Evolutionary conservation across 2,888 invertebrate species (phyloP).

Genomic region (Eupithecia abbreviata): DNA sequence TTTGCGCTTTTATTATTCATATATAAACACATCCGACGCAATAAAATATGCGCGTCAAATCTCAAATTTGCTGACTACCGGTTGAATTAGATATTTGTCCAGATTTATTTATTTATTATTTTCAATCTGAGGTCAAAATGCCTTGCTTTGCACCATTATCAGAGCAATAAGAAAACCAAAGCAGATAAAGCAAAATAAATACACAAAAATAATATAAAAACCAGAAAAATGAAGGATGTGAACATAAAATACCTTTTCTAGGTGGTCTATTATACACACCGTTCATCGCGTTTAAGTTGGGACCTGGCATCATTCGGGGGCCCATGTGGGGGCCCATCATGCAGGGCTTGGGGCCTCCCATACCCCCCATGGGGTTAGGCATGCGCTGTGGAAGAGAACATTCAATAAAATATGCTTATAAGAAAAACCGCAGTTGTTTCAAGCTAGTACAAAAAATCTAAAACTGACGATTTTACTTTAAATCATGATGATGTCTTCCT

Average conservation of each 20-base stretch:
- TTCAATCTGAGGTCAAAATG: neutral
- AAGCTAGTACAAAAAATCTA: neutral
- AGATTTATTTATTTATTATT: too few species aligned
- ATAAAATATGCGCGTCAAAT: neutral
- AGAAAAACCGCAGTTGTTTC: neutral
- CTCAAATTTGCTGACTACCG: neutral
- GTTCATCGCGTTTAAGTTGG: slow-evolving; percentile 80
- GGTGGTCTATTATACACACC: slow-evolving; percentile 59
- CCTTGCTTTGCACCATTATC: neutral
- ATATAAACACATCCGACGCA: neutral
- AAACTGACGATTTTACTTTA: neutral
- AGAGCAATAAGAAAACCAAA: slow-evolving; percentile 14
- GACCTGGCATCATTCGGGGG: slow-evolving; percentile 81
- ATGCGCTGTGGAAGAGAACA: slow-evolving; percentile 68
- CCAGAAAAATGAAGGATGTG: slow-evolving; percentile 32
- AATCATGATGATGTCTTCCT: neutral
- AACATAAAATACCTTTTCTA: slow-evolving; percentile 39
- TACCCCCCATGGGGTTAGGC: slow-evolving; percentile 82
- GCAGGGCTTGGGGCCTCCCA: slow-evolving; percentile 80
- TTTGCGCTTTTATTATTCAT: neutral
- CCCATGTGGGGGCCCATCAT: slow-evolving; percentile 83
- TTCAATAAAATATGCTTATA: slow-evolving; percentile 12
- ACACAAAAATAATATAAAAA: slow-evolving; percentile 36
- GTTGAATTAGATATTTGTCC: neutral
- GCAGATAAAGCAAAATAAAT: slow-evolving; percentile 26